A percentile compares a stretch with the other conserved stretches of the same genome.
Evolutionary conservation across 2,113 vertebrate genomes (phyloP).

Genomic region (Chiloscyllium plagiosum): DNA sequence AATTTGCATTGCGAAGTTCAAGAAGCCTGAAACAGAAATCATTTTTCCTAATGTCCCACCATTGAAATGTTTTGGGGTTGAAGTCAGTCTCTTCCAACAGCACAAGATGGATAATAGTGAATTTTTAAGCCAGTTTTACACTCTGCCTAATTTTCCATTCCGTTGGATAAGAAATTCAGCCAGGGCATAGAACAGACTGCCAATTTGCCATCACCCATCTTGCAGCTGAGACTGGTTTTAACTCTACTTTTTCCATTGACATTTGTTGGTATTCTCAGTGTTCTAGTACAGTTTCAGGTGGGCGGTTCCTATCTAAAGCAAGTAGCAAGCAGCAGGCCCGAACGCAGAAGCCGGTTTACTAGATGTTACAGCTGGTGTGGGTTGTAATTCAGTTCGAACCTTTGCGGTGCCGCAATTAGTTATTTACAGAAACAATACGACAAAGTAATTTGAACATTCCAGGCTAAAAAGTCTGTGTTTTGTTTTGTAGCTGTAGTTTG

Average conservation of each 20-base stretch:
- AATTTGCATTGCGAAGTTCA: neutral
- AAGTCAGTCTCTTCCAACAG: neutral
- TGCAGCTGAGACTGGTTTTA: neutral
- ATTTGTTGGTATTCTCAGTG: neutral
- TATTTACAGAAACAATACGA: conserved; percentile 73
- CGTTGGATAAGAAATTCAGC: neutral
- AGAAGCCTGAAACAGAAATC: neutral
- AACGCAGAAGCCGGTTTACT: conserved; percentile 74
- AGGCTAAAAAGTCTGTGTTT: neutral
- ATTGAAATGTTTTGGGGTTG: neutral
- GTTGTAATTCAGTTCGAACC: conserved; percentile 71
- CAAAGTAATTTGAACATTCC: conserved; percentile 25
- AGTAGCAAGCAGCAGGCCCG: conserved; percentile 81
- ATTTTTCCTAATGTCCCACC: neutral
- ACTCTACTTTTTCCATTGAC: neutral
- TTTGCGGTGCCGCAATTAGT: conserved; percentile 93
- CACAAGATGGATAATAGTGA: neutral
- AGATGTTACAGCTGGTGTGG: conserved; percentile 78
- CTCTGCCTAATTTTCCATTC: neutral
- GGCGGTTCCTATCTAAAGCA: conserved; percentile 69
- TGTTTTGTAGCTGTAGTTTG: conserved; percentile 43
- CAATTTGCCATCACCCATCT: neutral
- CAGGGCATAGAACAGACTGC: neutral
- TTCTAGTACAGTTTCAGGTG: conserved; percentile 43
- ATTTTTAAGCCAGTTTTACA: neutral